Conservation (phyloP, 2,888 invertebrate genomes). For the Pristionchus japonicus region DNA sequence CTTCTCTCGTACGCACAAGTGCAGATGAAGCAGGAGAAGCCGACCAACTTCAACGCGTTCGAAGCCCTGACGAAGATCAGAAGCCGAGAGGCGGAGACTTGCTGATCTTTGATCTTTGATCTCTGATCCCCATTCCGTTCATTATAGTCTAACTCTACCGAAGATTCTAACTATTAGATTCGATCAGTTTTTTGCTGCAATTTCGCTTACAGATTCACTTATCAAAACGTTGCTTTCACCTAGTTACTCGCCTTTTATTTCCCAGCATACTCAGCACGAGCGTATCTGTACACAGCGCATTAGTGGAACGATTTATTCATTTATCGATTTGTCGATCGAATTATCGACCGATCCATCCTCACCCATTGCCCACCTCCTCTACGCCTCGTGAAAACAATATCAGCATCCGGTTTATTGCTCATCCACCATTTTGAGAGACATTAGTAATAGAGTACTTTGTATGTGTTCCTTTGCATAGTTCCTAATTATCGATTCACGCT, state of each 20-base stretch:
- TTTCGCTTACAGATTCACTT: not conserved
- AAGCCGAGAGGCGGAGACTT: not conserved
- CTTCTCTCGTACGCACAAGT: constrained; percentile 4
- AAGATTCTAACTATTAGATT: not conserved
- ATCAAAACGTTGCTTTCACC: not conserved
- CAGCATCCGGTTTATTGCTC: constrained; percentile 18
- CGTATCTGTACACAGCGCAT: not conserved
- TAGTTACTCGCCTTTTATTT: not conserved
- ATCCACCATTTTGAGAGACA: not conserved
- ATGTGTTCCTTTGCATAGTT: not conserved
- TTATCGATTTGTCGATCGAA: not conserved
- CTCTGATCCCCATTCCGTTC: not conserved
- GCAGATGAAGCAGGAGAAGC: not conserved
- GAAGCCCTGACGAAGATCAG: constrained; percentile 46
- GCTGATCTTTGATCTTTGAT: constrained; percentile 33
- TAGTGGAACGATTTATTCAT: not conserved
- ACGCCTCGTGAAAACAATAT: constrained; percentile 1
- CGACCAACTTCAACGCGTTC: constrained; percentile 25
- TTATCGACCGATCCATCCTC: not conserved
- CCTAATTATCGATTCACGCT: not conserved
- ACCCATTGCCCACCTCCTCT: not conserved
- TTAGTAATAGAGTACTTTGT: not conserved
- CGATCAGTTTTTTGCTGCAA: not conserved
- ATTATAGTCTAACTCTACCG: not conserved
- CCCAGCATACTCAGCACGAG: not conserved